Evolutionary conservation across 1,140 invertebrate species (phyloP), one percentile per base, ranked within the genome.

Genomic region (Eulimnadia texana): DNA sequence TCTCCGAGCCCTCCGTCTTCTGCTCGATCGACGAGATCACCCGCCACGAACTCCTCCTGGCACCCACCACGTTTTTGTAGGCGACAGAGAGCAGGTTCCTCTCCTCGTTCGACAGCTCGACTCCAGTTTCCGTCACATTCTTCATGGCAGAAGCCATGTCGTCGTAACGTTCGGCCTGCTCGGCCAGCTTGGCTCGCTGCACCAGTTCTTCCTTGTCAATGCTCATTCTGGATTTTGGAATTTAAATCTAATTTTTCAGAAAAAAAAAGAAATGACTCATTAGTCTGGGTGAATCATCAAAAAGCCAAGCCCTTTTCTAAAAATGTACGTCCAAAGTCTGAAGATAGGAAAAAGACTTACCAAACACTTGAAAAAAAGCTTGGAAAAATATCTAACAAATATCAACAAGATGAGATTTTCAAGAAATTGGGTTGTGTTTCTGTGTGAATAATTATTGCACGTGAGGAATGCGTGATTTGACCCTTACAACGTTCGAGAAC

Each of bases 21-120:
- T 96, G 91, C 83, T 98, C 95, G 74, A 99, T 98, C 70, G 90
- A 94, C 67, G 93, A 97, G 74, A 99, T 97, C 71, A 98, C 94
- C 72, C 95, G 84, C 94, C 94, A 98, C 70, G 93, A 97, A 82
- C 94, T 80, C 71, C 94, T 83, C 71, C 94, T 83, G 68, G 94
- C 94, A 67, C 95, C 95, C 64, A 99, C 94, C 59, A 98, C 93
- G 80, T 98, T 98, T 82, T 98, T 98, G 81, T 98, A 98, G 66
- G 95, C 95, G 70, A 97, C 93, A 58, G 93, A 97, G 67, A 98
- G 82, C 61, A 99, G 82, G 79, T 98, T 98, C 70, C 95, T 82
- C 78, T 98, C 94, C 74, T 97, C 95, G 76, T 97, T 97, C 73
- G 87, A 89, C 70, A 98, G 82, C 76, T 96, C 92, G 68, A 92